A percentile compares a stretch with the other conserved stretches of the same genome.
Conservation (phyloP, 1,140 invertebrate genomes). For the Araneus ventricosus region DNA sequence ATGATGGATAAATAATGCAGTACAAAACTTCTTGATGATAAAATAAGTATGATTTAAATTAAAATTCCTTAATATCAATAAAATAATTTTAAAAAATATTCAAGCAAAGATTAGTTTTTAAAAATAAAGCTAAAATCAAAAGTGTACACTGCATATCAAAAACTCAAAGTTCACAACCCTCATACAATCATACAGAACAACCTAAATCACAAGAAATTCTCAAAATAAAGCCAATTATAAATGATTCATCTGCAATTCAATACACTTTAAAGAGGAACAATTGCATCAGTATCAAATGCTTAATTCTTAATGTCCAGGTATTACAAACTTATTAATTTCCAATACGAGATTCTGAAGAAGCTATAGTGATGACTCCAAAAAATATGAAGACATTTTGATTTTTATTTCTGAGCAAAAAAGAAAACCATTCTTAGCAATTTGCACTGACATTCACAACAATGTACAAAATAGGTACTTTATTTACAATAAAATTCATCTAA, state of each 20-base stretch:
- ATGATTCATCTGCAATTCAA: too few relatives aligned
- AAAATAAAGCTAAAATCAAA: too few relatives aligned
- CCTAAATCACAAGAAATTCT: background rate
- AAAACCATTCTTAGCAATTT: background rate
- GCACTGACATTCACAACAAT: constrained; percentile 10
- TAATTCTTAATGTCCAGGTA: background rate
- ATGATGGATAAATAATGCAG: too few relatives aligned
- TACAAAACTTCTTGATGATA: too few relatives aligned
- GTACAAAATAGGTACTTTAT: constrained; percentile 44
- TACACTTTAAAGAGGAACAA: too few relatives aligned
- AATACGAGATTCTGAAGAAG: background rate
- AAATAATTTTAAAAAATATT: too few relatives aligned
- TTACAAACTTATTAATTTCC: background rate
- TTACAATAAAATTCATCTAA: constrained; percentile 50
- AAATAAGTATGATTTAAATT: too few relatives aligned
- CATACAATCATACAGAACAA: background rate
- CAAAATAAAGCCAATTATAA: background rate
- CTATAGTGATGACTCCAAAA: background rate
- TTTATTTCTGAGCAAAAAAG: background rate
- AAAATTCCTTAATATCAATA: too few relatives aligned
- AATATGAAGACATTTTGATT: background rate
- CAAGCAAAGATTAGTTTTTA: too few relatives aligned
- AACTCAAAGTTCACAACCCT: background rate
- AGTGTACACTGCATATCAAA: too few relatives aligned
- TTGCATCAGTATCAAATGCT: too few relatives aligned